Conservation (phyloP, 1,140 invertebrate species). For the Hycleus phaleratus region DNA sequence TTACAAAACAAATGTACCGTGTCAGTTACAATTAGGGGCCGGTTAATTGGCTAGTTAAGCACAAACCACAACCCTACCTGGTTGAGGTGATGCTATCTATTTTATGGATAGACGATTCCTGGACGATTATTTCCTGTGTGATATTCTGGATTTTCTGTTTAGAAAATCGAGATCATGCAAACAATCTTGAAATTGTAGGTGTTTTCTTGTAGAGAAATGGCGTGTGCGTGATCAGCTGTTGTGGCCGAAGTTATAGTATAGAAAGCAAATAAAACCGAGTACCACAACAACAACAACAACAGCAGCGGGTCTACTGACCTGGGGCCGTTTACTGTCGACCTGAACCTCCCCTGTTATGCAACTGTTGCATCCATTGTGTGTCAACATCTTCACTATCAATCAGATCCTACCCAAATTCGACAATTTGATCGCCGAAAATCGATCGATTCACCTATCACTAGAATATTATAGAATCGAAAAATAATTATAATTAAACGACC, state of each 20-base stretch:
- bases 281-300: conserved; percentile 1
- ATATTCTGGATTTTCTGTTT: background rate
- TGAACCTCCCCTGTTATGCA: conserved; percentile 30
- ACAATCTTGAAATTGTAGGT: no score
- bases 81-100: conserved; percentile 7
- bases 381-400: conserved; percentile 22
- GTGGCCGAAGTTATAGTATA: background rate
- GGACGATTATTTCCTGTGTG: background rate
- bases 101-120: background rate
- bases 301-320: conserved; percentile 30
- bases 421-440: no score
- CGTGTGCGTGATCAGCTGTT: conserved; percentile 28
- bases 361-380: conserved; percentile 24
- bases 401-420: conserved; percentile 7
- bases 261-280: conserved; percentile 2
- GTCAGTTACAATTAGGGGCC: conserved; percentile 23
- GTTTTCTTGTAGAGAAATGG: conserved; percentile 1
- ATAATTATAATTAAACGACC: background rate
- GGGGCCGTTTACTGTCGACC: conserved; percentile 27
- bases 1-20: conserved; percentile 27
- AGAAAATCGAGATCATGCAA: no score
- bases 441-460: no score
- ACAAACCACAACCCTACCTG: conserved; percentile 23
- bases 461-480: background rate
- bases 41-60: conserved; percentile 29